Conservation (phyloP, 2,113 vertebrate species). For the Actenoides lindsayi region DNA sequence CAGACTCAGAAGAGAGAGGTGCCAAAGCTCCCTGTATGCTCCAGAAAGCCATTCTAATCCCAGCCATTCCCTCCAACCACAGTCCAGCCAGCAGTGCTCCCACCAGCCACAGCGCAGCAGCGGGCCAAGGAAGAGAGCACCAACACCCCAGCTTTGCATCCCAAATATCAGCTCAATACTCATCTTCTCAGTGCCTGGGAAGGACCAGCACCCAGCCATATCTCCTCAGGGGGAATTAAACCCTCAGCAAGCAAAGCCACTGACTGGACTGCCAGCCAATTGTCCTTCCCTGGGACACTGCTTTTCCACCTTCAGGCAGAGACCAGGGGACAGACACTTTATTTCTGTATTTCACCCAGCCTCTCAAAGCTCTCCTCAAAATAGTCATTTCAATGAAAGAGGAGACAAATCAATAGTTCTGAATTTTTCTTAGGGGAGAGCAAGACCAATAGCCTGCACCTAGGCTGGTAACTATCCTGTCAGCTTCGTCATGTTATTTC, state of each 20-base stretch:
- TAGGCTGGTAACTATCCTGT: background rate
- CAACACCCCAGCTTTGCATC: background rate
- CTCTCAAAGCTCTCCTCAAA: background rate
- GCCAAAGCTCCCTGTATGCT: background rate
- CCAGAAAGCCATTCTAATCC: background rate
- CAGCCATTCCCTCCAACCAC: background rate
- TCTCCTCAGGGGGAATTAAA: background rate
- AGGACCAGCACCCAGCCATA: background rate
- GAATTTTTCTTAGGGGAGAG: background rate
- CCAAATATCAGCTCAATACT: background rate
- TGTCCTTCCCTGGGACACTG: background rate
- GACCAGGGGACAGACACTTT: background rate
- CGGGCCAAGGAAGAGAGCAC: background rate
- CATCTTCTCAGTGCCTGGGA: background rate
- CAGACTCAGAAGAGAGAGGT: background rate
- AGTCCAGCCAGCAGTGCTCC: background rate
- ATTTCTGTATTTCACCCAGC: background rate
- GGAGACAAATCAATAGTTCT: background rate
- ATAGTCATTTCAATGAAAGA: background rate
- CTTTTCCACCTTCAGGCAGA: background rate
- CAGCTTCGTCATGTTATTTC: background rate
- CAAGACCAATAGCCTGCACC: background rate
- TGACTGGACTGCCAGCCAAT: background rate
- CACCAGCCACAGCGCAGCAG: rapidly evolving
- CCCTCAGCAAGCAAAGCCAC: background rate